A percentile compares a stretch with the other conserved stretches of the same genome.
Conservation (phyloP, 2,113 vertebrate genomes). For the Chloropsis cyanopogon region DNA sequence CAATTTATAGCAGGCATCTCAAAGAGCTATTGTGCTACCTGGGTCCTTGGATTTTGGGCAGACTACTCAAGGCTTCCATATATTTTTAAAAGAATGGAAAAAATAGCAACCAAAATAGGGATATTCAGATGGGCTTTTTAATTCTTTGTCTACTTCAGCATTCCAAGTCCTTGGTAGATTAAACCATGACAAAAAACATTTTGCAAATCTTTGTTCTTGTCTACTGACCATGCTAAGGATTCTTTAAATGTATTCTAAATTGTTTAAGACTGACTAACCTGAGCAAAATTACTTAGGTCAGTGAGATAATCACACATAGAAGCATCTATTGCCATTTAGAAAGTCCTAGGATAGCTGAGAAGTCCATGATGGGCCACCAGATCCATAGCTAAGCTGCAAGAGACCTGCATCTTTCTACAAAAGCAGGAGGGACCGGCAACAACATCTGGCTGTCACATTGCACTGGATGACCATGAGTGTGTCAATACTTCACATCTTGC, state of each 20-base stretch:
- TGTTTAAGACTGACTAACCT: neutral
- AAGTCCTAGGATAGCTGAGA: neutral
- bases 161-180: neutral
- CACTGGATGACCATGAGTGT: neutral
- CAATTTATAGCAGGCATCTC: neutral
- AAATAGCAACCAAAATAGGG: neutral
- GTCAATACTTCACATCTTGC: neutral
- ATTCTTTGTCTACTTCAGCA: neutral
- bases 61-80: neutral
- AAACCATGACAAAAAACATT: neutral
- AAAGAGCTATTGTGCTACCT: neutral
- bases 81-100: neutral
- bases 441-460: neutral
- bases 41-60: neutral
- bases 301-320: neutral
- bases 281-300: neutral
- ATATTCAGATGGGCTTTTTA: neutral
- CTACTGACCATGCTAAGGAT: neutral
- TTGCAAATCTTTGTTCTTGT: neutral
- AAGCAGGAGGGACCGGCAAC: neutral
- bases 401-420: neutral
- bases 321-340: neutral
- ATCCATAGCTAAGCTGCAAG: neutral
- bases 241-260: neutral
- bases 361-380: neutral